These are phyloP conservation scores for Sesamia nonagrioides DNA, from an alignment of 1,140 invertebrate species.

Conservation along the genomic window DNA sequence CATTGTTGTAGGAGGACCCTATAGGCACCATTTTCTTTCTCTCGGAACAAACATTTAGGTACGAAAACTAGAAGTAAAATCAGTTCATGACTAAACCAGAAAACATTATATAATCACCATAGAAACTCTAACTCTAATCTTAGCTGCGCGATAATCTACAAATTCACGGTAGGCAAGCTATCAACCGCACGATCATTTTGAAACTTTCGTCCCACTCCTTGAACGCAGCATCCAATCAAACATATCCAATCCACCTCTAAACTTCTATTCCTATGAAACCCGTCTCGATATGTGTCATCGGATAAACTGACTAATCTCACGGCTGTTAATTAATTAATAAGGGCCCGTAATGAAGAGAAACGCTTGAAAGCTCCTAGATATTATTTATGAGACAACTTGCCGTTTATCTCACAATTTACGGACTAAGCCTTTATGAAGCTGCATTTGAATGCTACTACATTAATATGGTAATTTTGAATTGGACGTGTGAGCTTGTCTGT, in stretches of 20 bases:
- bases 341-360: slow-evolving; percentile 34
- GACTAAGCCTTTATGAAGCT: slow-evolving; percentile 27
- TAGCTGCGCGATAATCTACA: neutral
- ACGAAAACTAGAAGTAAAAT: neutral
- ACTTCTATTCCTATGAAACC: neutral
- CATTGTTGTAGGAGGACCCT: too few species aligned
- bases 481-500: slow-evolving; percentile 37
- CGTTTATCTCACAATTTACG: slow-evolving; percentile 26
- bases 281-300: slow-evolving; percentile 31
- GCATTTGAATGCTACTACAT: slow-evolving; percentile 40
- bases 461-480: slow-evolving; percentile 40
- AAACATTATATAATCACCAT: neutral
- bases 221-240: neutral
- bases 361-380: slow-evolving; percentile 32
- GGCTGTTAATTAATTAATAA: slow-evolving; percentile 34
- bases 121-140: neutral
- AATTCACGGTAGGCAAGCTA: neutral
- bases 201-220: slow-evolving; percentile 1
- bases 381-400: slow-evolving; percentile 26
- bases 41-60: too few species aligned
- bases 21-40: too few species aligned
- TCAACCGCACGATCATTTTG: slow-evolving; percentile 6
- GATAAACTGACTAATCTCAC: slow-evolving; percentile 41
- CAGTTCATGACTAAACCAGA: neutral
- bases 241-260: neutral